phyloP scores from a whole-genome alignment of 2,797 vertebrate genomes.

The Onychomys torridus region DNA sequence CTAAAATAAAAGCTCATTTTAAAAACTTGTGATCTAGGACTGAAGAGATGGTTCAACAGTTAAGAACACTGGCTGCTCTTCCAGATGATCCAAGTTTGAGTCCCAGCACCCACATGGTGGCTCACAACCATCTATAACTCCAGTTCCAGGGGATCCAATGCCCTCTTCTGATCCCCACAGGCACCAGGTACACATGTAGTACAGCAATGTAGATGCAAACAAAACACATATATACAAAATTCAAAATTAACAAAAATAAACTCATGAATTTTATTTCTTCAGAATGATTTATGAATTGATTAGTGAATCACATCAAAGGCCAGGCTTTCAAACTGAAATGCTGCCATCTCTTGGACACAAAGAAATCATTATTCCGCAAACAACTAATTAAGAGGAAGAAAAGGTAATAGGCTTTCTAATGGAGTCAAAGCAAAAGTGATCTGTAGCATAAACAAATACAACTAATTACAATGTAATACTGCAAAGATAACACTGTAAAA shows the following conservation, averaged over 20 bases:
- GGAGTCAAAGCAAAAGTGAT: constrained; percentile 53
- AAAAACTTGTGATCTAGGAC: not conserved
- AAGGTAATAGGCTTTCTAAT: not conserved
- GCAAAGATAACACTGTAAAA: not conserved
- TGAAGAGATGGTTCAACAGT: not conserved
- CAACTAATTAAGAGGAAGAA: constrained; percentile 3
- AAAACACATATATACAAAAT: not conserved
- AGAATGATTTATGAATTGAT: constrained; percentile 47
- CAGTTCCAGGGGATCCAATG: not conserved
- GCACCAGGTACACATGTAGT: not conserved
- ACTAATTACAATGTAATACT: not conserved
- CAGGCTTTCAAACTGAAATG: constrained; percentile 46
- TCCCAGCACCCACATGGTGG: no score
- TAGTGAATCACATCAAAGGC: constrained; percentile 29
- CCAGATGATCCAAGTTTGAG: not conserved
- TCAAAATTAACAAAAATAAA: not conserved
- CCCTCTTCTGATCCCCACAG: not conserved
- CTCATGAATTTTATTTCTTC: constrained; percentile 39
- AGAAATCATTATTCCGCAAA: constrained; percentile 33
- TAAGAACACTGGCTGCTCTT: not conserved
- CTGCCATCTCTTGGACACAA: constrained; percentile 52
- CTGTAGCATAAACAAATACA: constrained; percentile 40
- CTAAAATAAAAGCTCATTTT: constrained; percentile 17
- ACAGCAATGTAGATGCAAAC: not conserved
- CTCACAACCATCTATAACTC: not conserved